Evolutionary conservation across 2,888 invertebrate species (phyloP).

Genomic region (Boloria selene): DNA sequence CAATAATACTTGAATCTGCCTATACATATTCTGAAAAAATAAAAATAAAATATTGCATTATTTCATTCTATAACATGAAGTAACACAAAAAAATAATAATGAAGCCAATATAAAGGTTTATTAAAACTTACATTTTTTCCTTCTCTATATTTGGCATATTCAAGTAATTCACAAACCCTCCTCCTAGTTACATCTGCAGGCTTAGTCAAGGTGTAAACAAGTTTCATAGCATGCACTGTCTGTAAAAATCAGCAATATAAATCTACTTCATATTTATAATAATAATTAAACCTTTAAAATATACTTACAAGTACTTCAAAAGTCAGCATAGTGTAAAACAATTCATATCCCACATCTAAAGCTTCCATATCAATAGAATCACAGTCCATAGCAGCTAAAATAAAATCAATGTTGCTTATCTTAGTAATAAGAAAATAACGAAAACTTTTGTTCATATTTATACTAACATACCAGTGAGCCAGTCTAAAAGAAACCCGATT

Average conservation of each 20-base stretch:
- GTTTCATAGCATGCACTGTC: constrained; percentile 67
- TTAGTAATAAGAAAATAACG: not conserved
- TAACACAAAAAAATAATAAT: not conserved
- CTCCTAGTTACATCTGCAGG: constrained; percentile 70
- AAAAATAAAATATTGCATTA: not conserved
- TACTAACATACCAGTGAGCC: constrained; percentile 65
- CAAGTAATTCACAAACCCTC: constrained; percentile 63
- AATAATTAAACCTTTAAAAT: constrained; percentile 4
- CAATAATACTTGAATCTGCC: constrained; percentile 68
- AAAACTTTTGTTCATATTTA: not conserved
- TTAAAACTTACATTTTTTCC: constrained; percentile 60
- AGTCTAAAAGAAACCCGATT: constrained; percentile 67
- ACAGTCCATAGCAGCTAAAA: constrained; percentile 72
- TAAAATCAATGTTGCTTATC: constrained; percentile 4
- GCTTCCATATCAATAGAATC: constrained; percentile 63
- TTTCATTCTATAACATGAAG: too few species aligned
- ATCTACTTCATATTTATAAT: not conserved
- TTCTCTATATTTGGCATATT: constrained; percentile 66
- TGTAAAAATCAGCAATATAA: constrained; percentile 48
- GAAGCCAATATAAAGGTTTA: not conserved
- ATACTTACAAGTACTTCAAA: constrained; percentile 68
- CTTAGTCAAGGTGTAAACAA: constrained; percentile 73
- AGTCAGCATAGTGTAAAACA: constrained; percentile 65
- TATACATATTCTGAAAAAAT: constrained; percentile 56
- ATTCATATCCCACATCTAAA: constrained; percentile 71